Evolutionary conservation across 1,140 invertebrate genomes (phyloP).

Genomic region (Drosophila punjabiensis): DNA sequence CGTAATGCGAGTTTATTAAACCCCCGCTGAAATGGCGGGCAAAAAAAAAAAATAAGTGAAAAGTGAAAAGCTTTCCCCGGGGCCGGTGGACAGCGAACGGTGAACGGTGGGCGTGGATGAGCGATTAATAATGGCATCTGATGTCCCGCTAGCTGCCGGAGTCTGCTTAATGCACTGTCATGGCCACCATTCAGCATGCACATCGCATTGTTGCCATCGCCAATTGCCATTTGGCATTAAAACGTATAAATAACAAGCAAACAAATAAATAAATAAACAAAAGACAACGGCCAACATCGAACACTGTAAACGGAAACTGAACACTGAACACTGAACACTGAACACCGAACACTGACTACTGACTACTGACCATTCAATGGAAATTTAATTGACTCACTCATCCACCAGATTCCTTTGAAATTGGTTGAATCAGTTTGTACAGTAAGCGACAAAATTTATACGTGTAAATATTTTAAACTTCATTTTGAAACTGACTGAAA

Average conservation of each 20-base stretch:
- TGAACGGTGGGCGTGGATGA: background rate
- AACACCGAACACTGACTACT: background rate
- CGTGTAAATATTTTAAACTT: background rate
- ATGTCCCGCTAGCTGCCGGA: conserved; percentile 35
- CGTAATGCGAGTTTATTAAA: conserved; percentile 49
- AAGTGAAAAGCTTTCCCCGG: conserved; percentile 9
- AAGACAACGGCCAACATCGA: conserved; percentile 52
- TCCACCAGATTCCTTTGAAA: conserved; percentile 16
- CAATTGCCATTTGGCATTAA: conserved; percentile 70
- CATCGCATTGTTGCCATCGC: conserved; percentile 34
- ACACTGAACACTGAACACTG: conserved; percentile 23
- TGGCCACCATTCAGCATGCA: conserved; percentile 47
- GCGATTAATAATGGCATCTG: conserved; percentile 45
- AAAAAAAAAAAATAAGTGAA: conserved; percentile 23
- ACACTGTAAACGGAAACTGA: conserved; percentile 29
- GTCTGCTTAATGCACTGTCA: conserved; percentile 71
- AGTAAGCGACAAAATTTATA: background rate
- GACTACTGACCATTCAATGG: conserved; percentile 42
- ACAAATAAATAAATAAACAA: conserved; percentile 57
- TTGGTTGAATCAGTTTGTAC: conserved; percentile 16
- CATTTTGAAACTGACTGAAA: no score
- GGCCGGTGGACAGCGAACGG: background rate
- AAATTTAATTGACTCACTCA: conserved; percentile 68
- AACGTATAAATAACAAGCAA: conserved; percentile 72
- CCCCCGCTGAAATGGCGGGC: conserved; percentile 10